Evolutionary conservation across 2,113 vertebrate genomes (phyloP), one percentile per base, ranked within the genome.

Genomic region (Sinocyclocheilus anophthalmus): DNA sequence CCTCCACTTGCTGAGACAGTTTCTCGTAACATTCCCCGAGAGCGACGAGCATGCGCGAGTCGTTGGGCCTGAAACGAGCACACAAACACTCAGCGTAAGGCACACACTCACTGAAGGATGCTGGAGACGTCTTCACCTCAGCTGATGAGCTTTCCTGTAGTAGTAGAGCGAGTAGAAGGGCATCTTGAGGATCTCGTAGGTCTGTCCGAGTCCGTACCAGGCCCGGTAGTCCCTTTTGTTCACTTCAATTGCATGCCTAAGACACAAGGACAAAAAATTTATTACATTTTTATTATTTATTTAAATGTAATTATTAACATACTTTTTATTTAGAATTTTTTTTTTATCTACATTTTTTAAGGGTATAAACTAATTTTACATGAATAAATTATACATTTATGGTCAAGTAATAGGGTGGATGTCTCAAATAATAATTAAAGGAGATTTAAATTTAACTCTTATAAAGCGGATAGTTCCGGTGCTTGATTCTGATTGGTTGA

Each of bases 91-190:
- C 9, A 37, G 82, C 55, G 55, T 24, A 18, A 33, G 22, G 16
- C 8, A 30, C 30, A 42, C 12, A 20, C 33, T 0, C 10, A 20
- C 2, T 3, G 42, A 24, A 14, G 4, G 42, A 48, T 3, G 20
- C 42, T 12, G 8, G 6, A 20, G 37, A 77, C 48, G 59, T 22
- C 11, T 65, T 89, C 81, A 99, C 98, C 98, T 96, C 90, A 99
- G 97, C 88, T 99, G 98, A 90, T 99, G 98, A 87, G 98, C 98
- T 83, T 98, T 96, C 77, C 98, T 94, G 57, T 99, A 99, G 90
- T 99, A 99, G 94, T 99, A 99, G 73, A 99, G 96, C 81, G 98
- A 99, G 89, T 99, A 99, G 96, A 99, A 99, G 0, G 98, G 98
- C 98, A 99, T 99, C 92, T 99, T 99, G 82, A 99, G 97, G 93